Conservation (phyloP, 2,888 invertebrate species). For the Nymphalis polychloros region DNA sequence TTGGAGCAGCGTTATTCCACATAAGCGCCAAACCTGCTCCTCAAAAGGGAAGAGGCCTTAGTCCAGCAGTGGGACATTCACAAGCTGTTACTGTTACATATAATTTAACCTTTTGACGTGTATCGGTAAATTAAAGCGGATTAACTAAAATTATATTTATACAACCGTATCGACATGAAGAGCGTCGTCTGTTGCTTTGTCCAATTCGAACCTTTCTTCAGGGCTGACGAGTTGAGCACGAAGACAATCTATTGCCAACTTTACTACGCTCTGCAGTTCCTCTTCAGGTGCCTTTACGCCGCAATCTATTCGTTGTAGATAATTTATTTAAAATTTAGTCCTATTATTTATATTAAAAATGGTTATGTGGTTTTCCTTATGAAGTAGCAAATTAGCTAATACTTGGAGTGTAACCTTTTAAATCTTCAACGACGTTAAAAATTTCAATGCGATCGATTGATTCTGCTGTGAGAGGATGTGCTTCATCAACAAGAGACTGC, state of each 20-base stretch:
- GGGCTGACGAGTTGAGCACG: conserved; percentile 58
- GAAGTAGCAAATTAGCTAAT: background rate
- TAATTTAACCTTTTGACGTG: no score
- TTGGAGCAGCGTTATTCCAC: no score
- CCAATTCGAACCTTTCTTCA: conserved; percentile 48
- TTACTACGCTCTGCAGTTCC: conserved; percentile 54
- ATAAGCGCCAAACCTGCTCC: no score
- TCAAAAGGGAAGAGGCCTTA: no score
- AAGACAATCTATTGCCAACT: conserved; percentile 56
- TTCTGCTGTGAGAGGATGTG: conserved; percentile 54
- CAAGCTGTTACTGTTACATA: no score
- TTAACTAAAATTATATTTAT: no score
- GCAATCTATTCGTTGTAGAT: conserved; percentile 51
- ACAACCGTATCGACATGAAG: conserved; percentile 1
- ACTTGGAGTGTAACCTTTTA: conserved; percentile 50
- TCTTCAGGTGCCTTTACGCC: conserved; percentile 53
- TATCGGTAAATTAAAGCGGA: no score
- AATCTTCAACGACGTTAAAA: conserved; percentile 55
- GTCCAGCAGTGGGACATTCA: no score
- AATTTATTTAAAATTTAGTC: background rate
- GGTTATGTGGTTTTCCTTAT: background rate
- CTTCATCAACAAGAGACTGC: conserved; percentile 58
- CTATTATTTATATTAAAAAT: background rate
- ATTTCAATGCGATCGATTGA: conserved; percentile 54
- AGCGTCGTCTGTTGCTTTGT: background rate